Evolutionary conservation across 2,113 vertebrate species (phyloP).

Genomic region (Anoplopoma fimbria): DNA sequence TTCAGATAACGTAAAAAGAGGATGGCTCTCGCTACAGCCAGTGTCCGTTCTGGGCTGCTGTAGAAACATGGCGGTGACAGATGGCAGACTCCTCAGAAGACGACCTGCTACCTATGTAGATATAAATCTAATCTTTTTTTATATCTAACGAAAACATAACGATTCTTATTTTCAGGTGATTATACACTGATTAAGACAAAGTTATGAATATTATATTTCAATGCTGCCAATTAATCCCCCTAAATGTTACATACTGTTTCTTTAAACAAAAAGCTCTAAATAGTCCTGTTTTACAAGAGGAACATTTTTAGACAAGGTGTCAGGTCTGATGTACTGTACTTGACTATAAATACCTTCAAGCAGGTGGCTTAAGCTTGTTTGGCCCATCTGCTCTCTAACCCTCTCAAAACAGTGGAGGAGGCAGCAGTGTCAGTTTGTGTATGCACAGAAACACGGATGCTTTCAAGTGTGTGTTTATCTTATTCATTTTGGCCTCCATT

Average conservation of each 20-base stretch:
- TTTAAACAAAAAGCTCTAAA: slow-evolving; percentile 8
- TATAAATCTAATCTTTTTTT: neutral
- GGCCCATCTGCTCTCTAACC: slow-evolving; percentile 78
- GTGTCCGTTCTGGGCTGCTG: too few species aligned
- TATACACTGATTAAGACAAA: neutral
- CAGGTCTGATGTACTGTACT: slow-evolving; percentile 29
- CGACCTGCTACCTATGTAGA: neutral
- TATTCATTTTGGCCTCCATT: neutral
- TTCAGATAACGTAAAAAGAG: too few species aligned
- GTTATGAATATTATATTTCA: neutral
- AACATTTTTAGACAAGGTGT: slow-evolving; percentile 43
- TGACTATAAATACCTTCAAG: slow-evolving; percentile 78
- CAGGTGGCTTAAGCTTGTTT: slow-evolving; percentile 77
- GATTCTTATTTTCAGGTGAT: neutral
- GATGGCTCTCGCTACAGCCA: too few species aligned
- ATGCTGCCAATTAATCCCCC: neutral
- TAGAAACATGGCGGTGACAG: neutral
- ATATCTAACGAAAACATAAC: neutral
- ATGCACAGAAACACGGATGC: neutral
- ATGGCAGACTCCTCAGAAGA: too few species aligned
- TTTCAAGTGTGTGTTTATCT: neutral
- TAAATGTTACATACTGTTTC: neutral
- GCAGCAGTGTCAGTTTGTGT: neutral
- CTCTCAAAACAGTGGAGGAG: slow-evolving; percentile 36
- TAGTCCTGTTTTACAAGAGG: slow-evolving; percentile 10